Percentiles rank a stretch among this genome's conserved stretches.
These are phyloP conservation scores for Danio tinwini DNA, from an alignment of 2,797 vertebrate species.

Conservation along the genomic window DNA sequence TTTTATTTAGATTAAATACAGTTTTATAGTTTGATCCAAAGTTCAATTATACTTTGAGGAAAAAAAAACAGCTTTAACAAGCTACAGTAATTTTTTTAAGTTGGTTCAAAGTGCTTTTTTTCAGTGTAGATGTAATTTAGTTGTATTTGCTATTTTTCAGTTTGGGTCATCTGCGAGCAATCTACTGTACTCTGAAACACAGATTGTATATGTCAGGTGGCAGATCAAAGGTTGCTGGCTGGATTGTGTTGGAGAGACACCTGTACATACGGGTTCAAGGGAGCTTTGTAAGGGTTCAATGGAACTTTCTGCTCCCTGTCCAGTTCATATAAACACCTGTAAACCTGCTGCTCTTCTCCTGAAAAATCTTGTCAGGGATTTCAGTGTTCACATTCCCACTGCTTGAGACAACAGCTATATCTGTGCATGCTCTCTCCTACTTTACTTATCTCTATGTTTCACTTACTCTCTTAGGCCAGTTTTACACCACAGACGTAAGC, in stretches of 20 bases:
- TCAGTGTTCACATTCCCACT: constrained; percentile 36
- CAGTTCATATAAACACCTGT: constrained; percentile 52
- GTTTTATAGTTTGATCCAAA: too few relatives aligned
- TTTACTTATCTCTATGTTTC: constrained; percentile 22
- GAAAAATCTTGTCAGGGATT: constrained; percentile 21
- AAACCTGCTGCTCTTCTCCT: constrained; percentile 1
- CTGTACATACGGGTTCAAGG: constrained; percentile 1
- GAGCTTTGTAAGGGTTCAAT: constrained; percentile 30
- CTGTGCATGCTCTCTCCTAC: not conserved
- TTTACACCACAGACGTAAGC: not conserved
- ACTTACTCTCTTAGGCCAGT: not conserved
- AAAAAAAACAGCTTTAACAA: too few relatives aligned
- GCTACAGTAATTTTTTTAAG: too few relatives aligned
- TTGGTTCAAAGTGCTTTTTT: too few relatives aligned
- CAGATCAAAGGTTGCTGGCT: constrained; percentile 36
- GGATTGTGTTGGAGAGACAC: constrained; percentile 17
- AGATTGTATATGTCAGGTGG: constrained; percentile 1
- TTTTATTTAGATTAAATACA: too few relatives aligned
- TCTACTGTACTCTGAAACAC: not conserved
- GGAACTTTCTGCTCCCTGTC: constrained; percentile 19
- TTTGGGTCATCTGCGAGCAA: not conserved
- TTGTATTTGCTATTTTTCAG: not conserved
- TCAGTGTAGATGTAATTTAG: not conserved
- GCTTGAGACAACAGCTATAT: constrained; percentile 37
- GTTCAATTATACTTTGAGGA: too few relatives aligned